These are phyloP conservation scores for Petrocephalus schoutedeni DNA, from an alignment of 2,797 vertebrate species.

Conservation along the genomic window DNA sequence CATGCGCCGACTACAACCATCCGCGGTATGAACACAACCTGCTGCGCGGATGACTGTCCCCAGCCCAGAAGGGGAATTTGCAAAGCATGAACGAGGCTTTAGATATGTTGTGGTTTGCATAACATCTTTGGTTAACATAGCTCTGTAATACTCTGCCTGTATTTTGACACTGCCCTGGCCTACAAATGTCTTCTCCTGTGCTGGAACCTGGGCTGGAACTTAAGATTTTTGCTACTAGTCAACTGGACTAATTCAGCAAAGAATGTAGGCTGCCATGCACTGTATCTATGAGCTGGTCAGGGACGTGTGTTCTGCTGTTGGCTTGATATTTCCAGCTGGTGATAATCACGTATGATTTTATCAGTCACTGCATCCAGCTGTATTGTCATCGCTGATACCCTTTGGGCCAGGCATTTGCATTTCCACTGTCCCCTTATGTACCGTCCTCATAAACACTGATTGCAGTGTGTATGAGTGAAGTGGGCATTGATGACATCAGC, in stretches of 20 bases:
- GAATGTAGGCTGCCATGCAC: not conserved
- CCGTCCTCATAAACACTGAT: not conserved
- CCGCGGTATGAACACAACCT: too few species aligned
- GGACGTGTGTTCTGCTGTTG: not conserved
- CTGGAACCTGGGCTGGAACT: not conserved
- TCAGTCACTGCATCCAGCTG: not conserved
- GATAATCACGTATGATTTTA: not conserved
- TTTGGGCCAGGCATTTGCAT: not conserved
- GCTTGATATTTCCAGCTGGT: not conserved
- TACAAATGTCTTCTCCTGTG: not conserved
- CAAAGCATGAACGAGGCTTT: too few species aligned
- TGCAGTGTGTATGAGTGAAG: not conserved
- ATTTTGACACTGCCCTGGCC: not conserved
- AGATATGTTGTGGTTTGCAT: not conserved
- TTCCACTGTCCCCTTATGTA: not conserved
- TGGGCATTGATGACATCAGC: not conserved
- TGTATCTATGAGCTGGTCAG: not conserved
- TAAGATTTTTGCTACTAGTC: not conserved
- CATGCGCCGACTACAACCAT: too few species aligned
- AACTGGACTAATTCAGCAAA: not conserved
- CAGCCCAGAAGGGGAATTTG: too few species aligned
- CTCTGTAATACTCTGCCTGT: not conserved
- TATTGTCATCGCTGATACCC: not conserved
- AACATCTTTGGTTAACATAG: not conserved
- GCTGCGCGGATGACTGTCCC: too few species aligned